Evolutionary conservation across 92 coral and sea anemone genomes (phyloP).

Genomic region (Phenganax stokvisi): DNA sequence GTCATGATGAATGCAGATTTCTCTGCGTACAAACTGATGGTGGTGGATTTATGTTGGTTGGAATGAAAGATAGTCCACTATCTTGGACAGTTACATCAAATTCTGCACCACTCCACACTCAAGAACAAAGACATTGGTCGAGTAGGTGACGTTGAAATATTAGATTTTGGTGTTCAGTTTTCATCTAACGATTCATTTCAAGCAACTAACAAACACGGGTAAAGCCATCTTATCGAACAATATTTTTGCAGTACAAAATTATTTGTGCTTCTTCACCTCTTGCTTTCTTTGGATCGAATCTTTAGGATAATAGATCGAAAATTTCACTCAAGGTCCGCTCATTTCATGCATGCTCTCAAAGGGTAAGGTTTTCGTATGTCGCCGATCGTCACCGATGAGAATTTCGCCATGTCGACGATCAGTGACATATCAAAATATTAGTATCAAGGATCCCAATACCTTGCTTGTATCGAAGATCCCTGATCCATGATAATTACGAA

Average conservation of each 20-base stretch:
- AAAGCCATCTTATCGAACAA: not conserved
- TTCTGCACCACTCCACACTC: not conserved
- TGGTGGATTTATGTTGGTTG: conserved; percentile 29
- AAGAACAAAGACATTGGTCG: conserved; percentile 12
- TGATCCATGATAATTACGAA: too few relatives aligned
- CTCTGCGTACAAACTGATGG: conserved; percentile 19
- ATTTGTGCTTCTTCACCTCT: too few relatives aligned
- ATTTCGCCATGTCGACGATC: too few relatives aligned
- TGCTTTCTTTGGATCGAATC: too few relatives aligned
- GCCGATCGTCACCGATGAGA: not conserved
- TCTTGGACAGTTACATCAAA: conserved; percentile 34
- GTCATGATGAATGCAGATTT: too few relatives aligned
- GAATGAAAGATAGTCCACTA: conserved; percentile 26
- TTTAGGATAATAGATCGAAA: too few relatives aligned
- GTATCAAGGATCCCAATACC: too few relatives aligned
- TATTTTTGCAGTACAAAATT: too few relatives aligned
- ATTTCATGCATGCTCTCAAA: not conserved
- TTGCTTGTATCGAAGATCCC: too few relatives aligned
- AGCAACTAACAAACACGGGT: conserved; percentile 9
- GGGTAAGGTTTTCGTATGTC: not conserved
- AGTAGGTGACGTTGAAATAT: not conserved
- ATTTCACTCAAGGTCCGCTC: too few relatives aligned
- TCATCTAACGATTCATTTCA: not conserved
- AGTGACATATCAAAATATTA: too few relatives aligned
- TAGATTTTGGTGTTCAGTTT: conserved; percentile 25